Evolutionary conservation across 2,797 vertebrate species (phyloP).

Genomic region (Sandelia bainsii): DNA sequence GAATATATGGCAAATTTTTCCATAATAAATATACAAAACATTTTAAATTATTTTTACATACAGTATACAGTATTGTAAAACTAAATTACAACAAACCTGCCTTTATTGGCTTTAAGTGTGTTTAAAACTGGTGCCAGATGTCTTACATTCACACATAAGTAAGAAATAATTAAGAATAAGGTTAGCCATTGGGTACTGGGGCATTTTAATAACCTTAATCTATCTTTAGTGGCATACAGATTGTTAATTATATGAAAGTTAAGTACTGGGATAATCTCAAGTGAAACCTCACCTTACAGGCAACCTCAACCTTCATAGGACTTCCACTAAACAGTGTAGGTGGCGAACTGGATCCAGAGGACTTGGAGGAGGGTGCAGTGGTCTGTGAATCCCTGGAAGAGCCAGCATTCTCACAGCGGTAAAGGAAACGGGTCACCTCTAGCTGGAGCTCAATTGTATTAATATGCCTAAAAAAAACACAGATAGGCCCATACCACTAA

Average conservation of each 20-base stretch:
- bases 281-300: slow-evolving; percentile 88
- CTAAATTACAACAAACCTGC: too few relatives aligned
- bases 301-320: slow-evolving; percentile 93
- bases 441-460: slow-evolving; percentile 97
- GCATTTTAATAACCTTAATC: neutral
- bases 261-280: neutral
- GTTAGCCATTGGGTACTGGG: neutral
- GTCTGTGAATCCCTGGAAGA: slow-evolving; percentile 75
- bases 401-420: slow-evolving; percentile 89
- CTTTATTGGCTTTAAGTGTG: too few relatives aligned
- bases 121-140: too few relatives aligned
- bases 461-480: slow-evolving; percentile 87
- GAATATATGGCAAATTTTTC: neutral
- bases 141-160: too few relatives aligned
- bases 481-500: neutral
- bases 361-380: slow-evolving; percentile 65
- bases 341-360: slow-evolving; percentile 75
- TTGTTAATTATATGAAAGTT: neutral
- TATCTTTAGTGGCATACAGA: neutral
- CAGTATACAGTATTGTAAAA: too few relatives aligned
- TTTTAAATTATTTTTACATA: neutral
- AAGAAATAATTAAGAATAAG: too few relatives aligned
- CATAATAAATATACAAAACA: neutral
- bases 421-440: slow-evolving; percentile 96
- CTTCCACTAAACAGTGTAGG: slow-evolving; percentile 92